Evolutionary conservation across 2,797 vertebrate species (phyloP).

Genomic region (Arnoldichthys spilopterus): DNA sequence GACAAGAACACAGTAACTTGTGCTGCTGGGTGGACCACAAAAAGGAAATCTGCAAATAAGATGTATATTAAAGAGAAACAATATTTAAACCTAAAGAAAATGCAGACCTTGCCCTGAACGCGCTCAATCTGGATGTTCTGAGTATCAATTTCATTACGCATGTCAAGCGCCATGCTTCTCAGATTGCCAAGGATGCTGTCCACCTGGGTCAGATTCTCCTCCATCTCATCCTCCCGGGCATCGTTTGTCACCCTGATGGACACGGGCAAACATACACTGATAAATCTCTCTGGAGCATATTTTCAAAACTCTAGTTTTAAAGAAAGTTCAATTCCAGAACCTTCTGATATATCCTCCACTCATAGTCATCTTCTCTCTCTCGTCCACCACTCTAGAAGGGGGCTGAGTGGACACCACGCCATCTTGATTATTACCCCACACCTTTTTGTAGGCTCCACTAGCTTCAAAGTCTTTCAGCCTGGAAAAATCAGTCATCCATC

Average conservation of each 20-base stretch:
- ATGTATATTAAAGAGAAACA: not conserved
- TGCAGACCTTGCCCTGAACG: slow-evolving; percentile 75
- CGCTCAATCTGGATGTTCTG: slow-evolving; percentile 78
- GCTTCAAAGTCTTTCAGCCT: slow-evolving; percentile 82
- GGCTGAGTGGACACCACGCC: slow-evolving; percentile 81
- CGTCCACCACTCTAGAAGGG: slow-evolving; percentile 77
- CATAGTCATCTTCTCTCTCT: slow-evolving; percentile 85
- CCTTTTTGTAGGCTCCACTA: slow-evolving; percentile 76
- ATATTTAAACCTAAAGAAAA: not conserved
- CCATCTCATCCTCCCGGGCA: slow-evolving; percentile 83
- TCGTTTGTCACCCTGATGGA: slow-evolving; percentile 77
- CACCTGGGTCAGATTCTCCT: slow-evolving; percentile 82
- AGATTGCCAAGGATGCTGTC: slow-evolving; percentile 83
- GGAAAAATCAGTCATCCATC: not conserved
- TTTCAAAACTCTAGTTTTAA: not conserved
- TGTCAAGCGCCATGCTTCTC: slow-evolving; percentile 82
- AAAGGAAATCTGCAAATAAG: not conserved
- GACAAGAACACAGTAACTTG: slow-evolving; percentile 28
- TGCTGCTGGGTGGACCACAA: not conserved
- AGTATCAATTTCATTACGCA: slow-evolving; percentile 82
- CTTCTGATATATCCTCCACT: slow-evolving; percentile 82
- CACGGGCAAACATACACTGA: slow-evolving; percentile 9
- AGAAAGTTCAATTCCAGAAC: slow-evolving; percentile 60
- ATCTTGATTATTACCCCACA: slow-evolving; percentile 79
- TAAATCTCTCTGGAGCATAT: not conserved